Percentiles rank a stretch among this genome's conserved stretches.
phyloP scores from a whole-genome alignment of 2,113 vertebrate genomes.

The Siniperca knerii region DNA sequence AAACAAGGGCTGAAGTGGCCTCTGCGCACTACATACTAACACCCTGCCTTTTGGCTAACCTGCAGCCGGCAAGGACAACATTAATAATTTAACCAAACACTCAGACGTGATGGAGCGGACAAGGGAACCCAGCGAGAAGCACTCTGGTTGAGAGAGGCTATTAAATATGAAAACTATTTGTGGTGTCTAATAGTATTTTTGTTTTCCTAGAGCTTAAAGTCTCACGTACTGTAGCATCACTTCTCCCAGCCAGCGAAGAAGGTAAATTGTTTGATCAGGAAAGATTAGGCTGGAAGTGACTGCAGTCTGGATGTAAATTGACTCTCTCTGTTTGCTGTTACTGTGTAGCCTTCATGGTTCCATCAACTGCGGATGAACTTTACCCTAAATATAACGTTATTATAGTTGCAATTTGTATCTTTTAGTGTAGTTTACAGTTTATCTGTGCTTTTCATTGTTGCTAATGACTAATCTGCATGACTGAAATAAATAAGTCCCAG shows the following conservation, averaged over 20 bases:
- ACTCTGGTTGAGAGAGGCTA: constrained; percentile 67
- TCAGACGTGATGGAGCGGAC: constrained; percentile 77
- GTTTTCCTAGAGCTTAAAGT: constrained; percentile 60
- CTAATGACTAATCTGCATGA: constrained; percentile 46
- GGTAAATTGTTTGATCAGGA: constrained; percentile 57
- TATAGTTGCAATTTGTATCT: neutral
- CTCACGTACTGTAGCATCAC: neutral
- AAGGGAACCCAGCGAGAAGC: constrained; percentile 59
- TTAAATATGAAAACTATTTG: constrained; percentile 84
- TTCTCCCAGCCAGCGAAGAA: neutral
- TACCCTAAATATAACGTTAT: neutral
- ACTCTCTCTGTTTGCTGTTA: constrained; percentile 33
- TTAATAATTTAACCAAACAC: constrained; percentile 83
- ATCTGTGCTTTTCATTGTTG: neutral
- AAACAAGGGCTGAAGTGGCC: constrained; percentile 70
- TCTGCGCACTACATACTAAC: neutral
- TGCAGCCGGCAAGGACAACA: constrained; percentile 58
- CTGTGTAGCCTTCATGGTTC: neutral
- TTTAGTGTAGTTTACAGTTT: neutral
- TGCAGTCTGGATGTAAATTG: constrained; percentile 20
- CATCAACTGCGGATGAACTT: neutral
- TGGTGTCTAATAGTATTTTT: constrained; percentile 71
- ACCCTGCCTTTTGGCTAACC: constrained; percentile 64
- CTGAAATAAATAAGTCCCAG: constrained; percentile 36
- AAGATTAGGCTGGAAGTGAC: constrained; percentile 35